Evolutionary conservation across 2,797 vertebrate species (phyloP).

Genomic region (Cephalopachus bancanus): DNA sequence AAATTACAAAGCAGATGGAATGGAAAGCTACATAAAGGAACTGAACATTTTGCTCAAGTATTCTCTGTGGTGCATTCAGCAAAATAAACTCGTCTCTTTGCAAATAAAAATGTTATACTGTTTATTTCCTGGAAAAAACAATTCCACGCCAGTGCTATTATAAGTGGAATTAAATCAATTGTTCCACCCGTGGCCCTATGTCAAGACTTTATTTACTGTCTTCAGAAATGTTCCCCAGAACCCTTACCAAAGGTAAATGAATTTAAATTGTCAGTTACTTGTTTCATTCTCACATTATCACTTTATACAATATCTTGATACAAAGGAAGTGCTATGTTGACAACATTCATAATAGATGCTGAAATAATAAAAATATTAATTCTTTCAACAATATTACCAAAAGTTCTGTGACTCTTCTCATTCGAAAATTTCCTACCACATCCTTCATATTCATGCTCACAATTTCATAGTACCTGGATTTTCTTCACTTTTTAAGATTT

Average conservation of each 20-base stretch:
- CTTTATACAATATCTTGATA: background rate
- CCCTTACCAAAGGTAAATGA: background rate
- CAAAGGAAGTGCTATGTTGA: background rate
- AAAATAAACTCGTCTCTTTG: conserved; percentile 16
- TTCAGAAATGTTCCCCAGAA: conserved; percentile 36
- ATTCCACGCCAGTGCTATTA: background rate
- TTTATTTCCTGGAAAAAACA: background rate
- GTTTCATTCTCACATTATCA: background rate
- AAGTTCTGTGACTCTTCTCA: background rate
- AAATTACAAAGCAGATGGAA: conserved; percentile 62
- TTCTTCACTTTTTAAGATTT: background rate
- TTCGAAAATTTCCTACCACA: background rate
- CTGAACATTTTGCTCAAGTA: conserved; percentile 56
- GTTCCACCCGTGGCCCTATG: background rate
- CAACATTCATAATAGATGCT: background rate
- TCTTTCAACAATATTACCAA: background rate
- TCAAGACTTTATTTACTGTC: conserved; percentile 51
- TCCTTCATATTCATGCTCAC: background rate
- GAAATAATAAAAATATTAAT: background rate
- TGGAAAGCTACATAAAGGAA: conserved; percentile 37
- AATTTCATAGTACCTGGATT: background rate
- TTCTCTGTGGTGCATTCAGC: background rate
- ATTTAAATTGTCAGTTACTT: background rate
- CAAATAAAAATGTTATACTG: background rate
- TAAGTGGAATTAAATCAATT: conserved; percentile 5